phyloP scores from a whole-genome alignment of 2,888 invertebrate species.

The Tipula lateralis region DNA sequence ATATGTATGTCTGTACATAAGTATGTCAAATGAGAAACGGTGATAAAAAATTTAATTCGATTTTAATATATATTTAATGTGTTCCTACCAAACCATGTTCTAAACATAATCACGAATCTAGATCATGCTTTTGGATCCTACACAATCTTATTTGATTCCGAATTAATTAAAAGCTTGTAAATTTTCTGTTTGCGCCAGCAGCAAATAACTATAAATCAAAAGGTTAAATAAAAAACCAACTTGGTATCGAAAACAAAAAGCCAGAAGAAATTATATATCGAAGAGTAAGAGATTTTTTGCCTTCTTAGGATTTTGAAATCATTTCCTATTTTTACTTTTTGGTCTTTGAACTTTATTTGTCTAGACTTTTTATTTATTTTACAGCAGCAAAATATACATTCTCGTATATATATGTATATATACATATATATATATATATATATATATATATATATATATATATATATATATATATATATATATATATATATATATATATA shows the following conservation, averaged over 20 bases:
- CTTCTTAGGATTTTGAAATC: background rate
- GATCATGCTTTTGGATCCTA: background rate
- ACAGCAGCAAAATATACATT: background rate
- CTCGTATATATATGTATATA: background rate
- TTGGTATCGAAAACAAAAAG: background rate
- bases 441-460: too few relatives aligned
- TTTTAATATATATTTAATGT: too few relatives aligned
- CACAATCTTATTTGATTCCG: background rate
- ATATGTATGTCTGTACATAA: background rate
- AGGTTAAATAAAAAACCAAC: background rate
- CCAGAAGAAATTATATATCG: background rate
- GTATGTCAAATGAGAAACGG: too few relatives aligned
- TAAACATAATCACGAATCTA: too few relatives aligned
- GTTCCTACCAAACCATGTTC: too few relatives aligned
- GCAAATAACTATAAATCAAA: background rate
- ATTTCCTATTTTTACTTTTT: background rate
- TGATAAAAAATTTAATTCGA: background rate
- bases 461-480: too few relatives aligned
- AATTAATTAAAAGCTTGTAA: background rate
- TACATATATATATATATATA: too few relatives aligned
- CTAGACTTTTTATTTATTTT: slow-evolving; percentile 24
- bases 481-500: background rate
- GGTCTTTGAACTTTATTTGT: slow-evolving; percentile 24
- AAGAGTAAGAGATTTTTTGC: background rate
- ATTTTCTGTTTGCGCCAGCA: background rate